Evolutionary conservation across 1,140 invertebrate species (phyloP), one percentile per base, ranked within the genome.

Genomic region (Cydia fagiglandana): DNA sequence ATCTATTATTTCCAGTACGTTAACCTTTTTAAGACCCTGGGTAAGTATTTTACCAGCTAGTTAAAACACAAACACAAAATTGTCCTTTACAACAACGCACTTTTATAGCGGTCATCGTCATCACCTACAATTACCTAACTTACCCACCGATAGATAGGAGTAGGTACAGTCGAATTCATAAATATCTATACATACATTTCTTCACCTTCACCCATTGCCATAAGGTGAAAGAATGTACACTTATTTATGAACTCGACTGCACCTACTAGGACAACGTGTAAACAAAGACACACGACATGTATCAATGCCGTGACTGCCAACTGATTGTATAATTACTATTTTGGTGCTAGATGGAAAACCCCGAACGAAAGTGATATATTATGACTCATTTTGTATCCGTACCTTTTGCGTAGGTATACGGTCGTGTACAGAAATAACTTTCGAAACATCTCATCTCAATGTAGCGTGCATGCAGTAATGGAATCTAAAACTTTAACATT

Each of bases 341-440:
- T 45, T 17, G 3, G 30, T 50, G 47, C 73, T 45, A 74, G 45
- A 20, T 12, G 73, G 45, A 74, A 74, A 53, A 73, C 79, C 80
- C 73, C 75, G 80, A 79, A 80, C 75, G 80, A 83, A 83, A 83
- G 82, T 83, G 82, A 80, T 80, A 30, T 30, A 30, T 30, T 30
- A 81, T 76, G 80, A 81, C 45, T 82, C 81, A 82, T 68, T 13
- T 17, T n/a, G 34, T 70, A 2, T 17, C 17, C 38, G 15, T 70
- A 70, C 66, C 30, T 34, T 34, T 34, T 30, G 34, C 34, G 34
- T 70, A 70, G 56, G 56, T 45, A 20, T 45, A 45, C 66, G 30
- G 12, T n/a, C 17, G 56, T 61, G 17, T 61, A n/a, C 6, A 61
- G 7, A 10, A 24, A 61, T 61, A 53, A 53, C 20, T 24, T 61